Percentiles rank a stretch among this genome's conserved stretches.
Conservation (phyloP, 2,113 vertebrate genomes). For the Entomyzon cyanotis region DNA sequence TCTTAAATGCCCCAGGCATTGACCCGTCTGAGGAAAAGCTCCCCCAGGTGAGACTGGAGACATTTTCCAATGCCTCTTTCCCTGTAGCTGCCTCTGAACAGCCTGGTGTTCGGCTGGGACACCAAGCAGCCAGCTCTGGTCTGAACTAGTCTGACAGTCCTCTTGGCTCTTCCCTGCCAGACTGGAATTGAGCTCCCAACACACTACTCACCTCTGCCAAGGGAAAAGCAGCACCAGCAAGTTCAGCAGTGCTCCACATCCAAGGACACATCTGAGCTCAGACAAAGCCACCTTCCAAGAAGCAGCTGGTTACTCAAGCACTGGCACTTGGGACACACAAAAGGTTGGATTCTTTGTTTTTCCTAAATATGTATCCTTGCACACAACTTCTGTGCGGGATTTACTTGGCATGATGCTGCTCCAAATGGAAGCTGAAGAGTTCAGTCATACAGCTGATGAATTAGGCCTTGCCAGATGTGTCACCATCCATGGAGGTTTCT, state of each 20-base stretch:
- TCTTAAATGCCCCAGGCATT: neutral
- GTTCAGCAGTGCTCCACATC: neutral
- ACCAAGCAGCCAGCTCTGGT: neutral
- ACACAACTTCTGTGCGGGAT: neutral
- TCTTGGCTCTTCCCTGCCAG: neutral
- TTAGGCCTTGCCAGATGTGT: neutral
- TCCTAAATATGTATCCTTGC: neutral
- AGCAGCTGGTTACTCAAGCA: neutral
- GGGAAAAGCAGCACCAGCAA: neutral
- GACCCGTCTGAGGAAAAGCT: neutral
- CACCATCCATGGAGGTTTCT: neutral
- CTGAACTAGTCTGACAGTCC: neutral
- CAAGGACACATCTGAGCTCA: neutral
- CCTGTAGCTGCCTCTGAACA: neutral
- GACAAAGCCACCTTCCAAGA: neutral
- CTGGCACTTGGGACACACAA: neutral
- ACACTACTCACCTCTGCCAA: neutral
- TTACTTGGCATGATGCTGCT: neutral
- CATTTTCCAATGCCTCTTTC: neutral
- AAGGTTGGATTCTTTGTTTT: neutral
- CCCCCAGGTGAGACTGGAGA: accelerated
- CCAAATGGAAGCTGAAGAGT: neutral
- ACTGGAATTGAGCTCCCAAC: neutral
- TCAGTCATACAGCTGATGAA: neutral
- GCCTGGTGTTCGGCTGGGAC: neutral